A percentile compares a stretch with the other conserved stretches of the same genome.
Conservation (phyloP, 2,113 vertebrate species). For the Alaudala cheleensis region DNA sequence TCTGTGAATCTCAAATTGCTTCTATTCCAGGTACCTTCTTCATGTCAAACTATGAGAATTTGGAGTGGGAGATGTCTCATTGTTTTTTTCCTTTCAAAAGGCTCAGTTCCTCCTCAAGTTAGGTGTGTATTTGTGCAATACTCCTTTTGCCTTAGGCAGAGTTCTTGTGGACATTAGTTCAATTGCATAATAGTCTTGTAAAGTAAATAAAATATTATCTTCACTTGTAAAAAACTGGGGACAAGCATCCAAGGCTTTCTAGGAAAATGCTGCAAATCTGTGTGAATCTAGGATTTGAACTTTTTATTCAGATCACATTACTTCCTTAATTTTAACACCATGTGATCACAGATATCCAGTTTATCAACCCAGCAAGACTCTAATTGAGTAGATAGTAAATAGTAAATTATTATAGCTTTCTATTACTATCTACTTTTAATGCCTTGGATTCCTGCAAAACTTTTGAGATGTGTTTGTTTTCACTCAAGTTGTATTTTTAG, state of each 20-base stretch:
- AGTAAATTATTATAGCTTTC: background rate
- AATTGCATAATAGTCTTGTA: background rate
- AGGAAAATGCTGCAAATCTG: background rate
- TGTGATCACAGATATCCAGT: background rate
- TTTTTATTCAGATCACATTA: background rate
- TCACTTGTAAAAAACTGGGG: background rate
- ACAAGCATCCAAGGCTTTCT: background rate
- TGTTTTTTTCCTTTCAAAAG: background rate
- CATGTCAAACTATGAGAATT: background rate
- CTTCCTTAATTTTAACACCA: background rate
- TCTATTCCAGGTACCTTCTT: background rate
- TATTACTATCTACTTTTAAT: background rate
- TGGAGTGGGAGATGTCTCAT: background rate
- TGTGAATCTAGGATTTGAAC: background rate
- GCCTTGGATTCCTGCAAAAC: background rate
- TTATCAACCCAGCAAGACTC: background rate
- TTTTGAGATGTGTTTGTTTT: background rate
- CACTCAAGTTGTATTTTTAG: background rate
- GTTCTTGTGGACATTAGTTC: background rate
- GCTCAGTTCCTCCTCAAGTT: background rate
- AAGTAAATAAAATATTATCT: slow-evolving; percentile 5
- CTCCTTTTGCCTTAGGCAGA: background rate
- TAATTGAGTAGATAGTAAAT: too few relatives aligned
- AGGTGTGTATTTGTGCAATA: background rate
- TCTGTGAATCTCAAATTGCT: background rate